Conservation (phyloP, 2,888 invertebrate genomes). For the Gandaritis pyraliata region DNA sequence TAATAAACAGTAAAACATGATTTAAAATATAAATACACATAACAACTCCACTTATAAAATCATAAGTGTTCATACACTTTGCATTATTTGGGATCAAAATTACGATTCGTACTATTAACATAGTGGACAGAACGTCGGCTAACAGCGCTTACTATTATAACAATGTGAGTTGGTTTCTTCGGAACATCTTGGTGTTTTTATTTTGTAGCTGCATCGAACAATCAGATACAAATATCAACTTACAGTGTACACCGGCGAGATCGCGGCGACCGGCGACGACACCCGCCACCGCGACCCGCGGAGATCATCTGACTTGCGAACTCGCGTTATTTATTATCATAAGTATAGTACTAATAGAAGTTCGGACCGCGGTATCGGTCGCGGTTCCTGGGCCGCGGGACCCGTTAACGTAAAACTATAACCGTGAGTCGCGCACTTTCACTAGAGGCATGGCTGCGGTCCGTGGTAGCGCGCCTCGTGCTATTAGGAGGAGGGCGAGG, state of each 20-base stretch:
- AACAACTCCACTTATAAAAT: conserved; percentile 59
- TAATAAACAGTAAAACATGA: conserved; percentile 68
- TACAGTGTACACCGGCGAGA: conserved; percentile 65
- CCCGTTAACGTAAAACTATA: conserved; percentile 83
- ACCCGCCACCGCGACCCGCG: conserved; percentile 62
- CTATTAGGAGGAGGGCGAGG: conserved; percentile 45
- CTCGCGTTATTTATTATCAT: conserved; percentile 80
- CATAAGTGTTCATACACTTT: conserved; percentile 47
- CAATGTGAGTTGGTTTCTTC: conserved; percentile 55
- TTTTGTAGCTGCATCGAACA: conserved; percentile 72
- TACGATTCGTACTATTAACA: conserved; percentile 51
- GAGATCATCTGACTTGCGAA: conserved; percentile 69
- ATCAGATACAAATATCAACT: conserved; percentile 78
- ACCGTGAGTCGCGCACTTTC: conserved; percentile 81
- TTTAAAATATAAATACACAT: conserved; percentile 63
- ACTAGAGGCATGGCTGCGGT: conserved; percentile 74
- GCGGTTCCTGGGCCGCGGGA: conserved; percentile 73
- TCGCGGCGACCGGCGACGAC: conserved; percentile 48
- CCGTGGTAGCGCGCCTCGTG: conserved; percentile 56
- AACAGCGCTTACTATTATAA: conserved; percentile 66
- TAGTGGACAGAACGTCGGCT: conserved; percentile 78
- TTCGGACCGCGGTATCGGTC: conserved; percentile 74
- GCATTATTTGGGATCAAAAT: conserved; percentile 24
- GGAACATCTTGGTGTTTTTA: conserved; percentile 76
- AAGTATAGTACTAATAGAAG: conserved; percentile 82